These are phyloP conservation scores for Onychostoma macrolepis DNA, from an alignment of 2,113 vertebrate species.

Conservation along the genomic window DNA sequence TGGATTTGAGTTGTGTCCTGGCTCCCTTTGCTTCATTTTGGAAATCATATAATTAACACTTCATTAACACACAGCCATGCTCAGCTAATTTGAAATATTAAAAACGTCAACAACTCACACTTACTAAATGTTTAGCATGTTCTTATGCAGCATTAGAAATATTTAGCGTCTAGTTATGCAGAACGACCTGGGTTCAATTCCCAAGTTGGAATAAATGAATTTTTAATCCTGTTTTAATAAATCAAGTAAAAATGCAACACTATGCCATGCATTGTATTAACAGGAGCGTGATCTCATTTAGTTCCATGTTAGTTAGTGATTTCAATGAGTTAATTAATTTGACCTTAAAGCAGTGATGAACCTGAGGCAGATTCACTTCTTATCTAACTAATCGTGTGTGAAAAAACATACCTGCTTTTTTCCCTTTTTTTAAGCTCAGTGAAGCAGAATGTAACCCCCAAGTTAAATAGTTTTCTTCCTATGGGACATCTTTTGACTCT, in stretches of 20 bases:
- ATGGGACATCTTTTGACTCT: background rate
- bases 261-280: background rate
- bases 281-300: background rate
- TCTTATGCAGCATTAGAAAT: background rate
- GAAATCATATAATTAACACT: background rate
- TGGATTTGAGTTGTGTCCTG: background rate
- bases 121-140: constrained; percentile 10
- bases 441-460: background rate
- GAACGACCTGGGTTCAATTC: background rate
- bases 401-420: background rate
- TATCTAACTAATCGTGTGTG: background rate
- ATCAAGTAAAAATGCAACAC: background rate
- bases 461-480: background rate
- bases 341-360: background rate
- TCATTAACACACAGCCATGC: background rate
- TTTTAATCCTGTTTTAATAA: background rate
- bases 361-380: background rate
- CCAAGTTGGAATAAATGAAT: background rate
- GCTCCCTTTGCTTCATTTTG: background rate
- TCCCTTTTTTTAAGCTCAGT: background rate
- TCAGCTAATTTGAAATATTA: background rate
- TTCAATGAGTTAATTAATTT: background rate
- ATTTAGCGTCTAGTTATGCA: background rate
- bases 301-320: background rate
- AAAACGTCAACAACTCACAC: background rate